Base-by-base conservation (phyloP, 2,888 invertebrate genomes). In the Ochlodes sylvanus region DNA sequence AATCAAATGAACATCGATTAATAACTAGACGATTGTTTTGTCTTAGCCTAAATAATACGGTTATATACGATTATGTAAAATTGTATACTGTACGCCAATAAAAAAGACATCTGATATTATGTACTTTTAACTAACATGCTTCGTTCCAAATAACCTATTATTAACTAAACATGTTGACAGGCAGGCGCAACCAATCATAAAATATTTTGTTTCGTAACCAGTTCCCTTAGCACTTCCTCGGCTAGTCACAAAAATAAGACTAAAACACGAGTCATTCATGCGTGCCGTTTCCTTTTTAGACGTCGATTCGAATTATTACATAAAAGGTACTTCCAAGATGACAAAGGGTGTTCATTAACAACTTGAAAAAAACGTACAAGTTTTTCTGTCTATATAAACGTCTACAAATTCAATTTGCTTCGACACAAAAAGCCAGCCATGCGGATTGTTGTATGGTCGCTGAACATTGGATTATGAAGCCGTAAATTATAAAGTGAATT, bases 391-490 rank as follows among this genome's bases (percentile, higher is more conserved):
- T 52, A 21, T 52, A 21, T 52, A 52, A 19, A 21, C 21, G 52
- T 52, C 52, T 52, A 7, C 52, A 52, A 21, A 52, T 54, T 54
- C 7, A 63, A 63, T 41, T 34, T 41, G 27, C 21, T 54, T 19
- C 19, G 38, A 52, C 38, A 41, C 41, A 27, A 15, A 52, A 54
- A 60, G 15, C 5, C 17, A 21, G 55, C 7, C 44, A 55, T 47
- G 56, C 14, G 47, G 15, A 65, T 50, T 50, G 38, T 47, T 50
- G 57, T 41, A 65, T 58, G 57, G 21, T 47, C 38, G 15, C 14
- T 14, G 38, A 57, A 2, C 57, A 57, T 57, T 57, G 64, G 50
- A 57, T 65, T 65, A 65, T 17, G 64, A 65, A 65, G 57, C 64
- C 64, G 19, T 65, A 65, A 50, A 57, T 50, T 56, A 47, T 47